A percentile compares a stretch with the other conserved stretches of the same genome.
Evolutionary conservation across 2,113 vertebrate genomes (phyloP).

Genomic region (Chaetops frenatus): DNA sequence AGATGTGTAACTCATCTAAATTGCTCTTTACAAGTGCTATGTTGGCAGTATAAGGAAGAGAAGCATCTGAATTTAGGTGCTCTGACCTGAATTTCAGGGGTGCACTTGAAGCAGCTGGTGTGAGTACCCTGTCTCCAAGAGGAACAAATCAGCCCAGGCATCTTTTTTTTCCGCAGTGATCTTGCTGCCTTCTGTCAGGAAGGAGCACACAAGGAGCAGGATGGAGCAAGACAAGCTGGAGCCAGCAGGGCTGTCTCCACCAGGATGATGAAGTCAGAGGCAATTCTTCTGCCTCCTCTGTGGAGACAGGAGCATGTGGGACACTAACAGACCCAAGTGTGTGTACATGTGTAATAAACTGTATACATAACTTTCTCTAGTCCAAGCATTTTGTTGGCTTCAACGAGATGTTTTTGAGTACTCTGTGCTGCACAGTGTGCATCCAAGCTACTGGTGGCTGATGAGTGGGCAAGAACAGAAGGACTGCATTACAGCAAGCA

Average conservation of each 20-base stretch:
- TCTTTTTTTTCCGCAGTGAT: not conserved
- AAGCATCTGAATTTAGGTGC: not conserved
- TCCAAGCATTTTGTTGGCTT: not conserved
- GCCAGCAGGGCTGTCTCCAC: not conserved
- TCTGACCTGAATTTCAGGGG: not conserved
- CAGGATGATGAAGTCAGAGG: not conserved
- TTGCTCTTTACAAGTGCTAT: not conserved
- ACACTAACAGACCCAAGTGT: not conserved
- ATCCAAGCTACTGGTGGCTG: not conserved
- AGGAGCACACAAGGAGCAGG: not conserved
- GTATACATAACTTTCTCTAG: not conserved
- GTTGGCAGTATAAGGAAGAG: not conserved
- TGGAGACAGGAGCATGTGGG: not conserved
- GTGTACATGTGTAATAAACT: constrained; percentile 12
- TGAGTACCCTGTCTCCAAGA: not conserved
- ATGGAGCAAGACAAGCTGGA: not conserved
- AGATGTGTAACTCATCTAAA: not conserved
- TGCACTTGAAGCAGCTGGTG: not conserved
- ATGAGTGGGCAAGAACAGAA: not conserved
- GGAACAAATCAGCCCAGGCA: not conserved
- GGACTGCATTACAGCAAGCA: not conserved
- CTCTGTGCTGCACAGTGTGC: not conserved
- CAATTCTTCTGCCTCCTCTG: not conserved
- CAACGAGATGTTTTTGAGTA: not conserved
- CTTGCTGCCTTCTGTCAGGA: not conserved